phyloP scores from a whole-genome alignment of 2,113 vertebrate species.

The Taxidea taxus region DNA sequence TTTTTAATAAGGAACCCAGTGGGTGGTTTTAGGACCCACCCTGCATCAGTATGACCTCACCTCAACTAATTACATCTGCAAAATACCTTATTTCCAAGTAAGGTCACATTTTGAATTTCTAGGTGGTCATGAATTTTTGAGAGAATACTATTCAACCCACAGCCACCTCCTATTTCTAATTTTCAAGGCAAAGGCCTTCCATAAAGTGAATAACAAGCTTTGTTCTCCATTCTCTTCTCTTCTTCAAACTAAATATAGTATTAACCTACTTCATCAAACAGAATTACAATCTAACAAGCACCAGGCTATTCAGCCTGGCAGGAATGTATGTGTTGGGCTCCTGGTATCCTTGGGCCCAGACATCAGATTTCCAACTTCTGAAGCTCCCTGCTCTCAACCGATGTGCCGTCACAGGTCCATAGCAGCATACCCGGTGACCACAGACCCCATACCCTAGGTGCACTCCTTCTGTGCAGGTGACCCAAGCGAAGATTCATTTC shows the following conservation, averaged over 20 bases:
- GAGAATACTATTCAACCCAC: neutral
- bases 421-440: neutral
- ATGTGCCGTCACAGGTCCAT: fast-evolving
- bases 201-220: neutral
- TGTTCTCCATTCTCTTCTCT: neutral
- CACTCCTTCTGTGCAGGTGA: neutral
- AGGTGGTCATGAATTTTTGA: neutral
- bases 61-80: neutral
- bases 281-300: neutral
- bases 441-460: neutral
- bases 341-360: neutral
- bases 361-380: too few relatives aligned
- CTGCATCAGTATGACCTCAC: neutral
- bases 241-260: neutral
- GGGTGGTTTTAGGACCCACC: neutral
- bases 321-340: neutral
- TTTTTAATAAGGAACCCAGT: neutral
- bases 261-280: neutral
- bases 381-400: fast-evolving
- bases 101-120: neutral
- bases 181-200: neutral
- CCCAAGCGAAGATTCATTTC: neutral
- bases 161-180: neutral
- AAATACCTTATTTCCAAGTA: neutral
- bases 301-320: neutral